Evolutionary conservation across 2,797 vertebrate species (phyloP).

Genomic region (Alectoris magna): DNA sequence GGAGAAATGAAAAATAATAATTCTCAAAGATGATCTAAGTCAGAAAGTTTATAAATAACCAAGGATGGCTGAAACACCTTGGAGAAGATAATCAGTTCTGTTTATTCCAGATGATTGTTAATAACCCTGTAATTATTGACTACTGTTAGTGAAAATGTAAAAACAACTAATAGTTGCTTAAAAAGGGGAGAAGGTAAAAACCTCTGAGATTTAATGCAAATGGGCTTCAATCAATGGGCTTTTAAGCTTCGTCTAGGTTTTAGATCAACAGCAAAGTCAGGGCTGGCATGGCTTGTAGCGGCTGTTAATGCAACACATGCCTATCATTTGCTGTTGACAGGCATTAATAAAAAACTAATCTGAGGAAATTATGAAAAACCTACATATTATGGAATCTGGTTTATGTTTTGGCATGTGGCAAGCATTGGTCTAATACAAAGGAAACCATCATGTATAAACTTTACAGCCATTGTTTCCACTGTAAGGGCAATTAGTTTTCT

Average conservation of each 20-base stretch:
- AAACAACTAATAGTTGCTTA: conserved; percentile 9
- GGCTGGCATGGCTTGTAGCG: conserved; percentile 53
- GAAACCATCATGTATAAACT: conserved; percentile 71
- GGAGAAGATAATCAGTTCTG: conserved; percentile 27
- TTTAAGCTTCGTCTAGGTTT: conserved; percentile 59
- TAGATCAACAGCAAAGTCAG: conserved; percentile 72
- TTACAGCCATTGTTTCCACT: conserved; percentile 65
- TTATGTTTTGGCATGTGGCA: conserved; percentile 84
- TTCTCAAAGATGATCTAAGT: conserved; percentile 19
- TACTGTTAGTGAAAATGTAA: conserved; percentile 24
- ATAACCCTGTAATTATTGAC: conserved; percentile 13
- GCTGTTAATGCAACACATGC: conserved; percentile 80
- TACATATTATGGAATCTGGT: conserved; percentile 83
- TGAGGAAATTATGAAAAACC: conserved; percentile 87
- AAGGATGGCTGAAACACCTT: not conserved
- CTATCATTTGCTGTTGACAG: conserved; percentile 86
- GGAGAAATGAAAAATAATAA: conserved; percentile 20
- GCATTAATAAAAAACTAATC: conserved; percentile 89
- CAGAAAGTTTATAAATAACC: conserved; percentile 47
- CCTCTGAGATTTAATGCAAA: conserved; percentile 47
- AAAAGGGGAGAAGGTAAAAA: not conserved
- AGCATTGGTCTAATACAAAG: conserved; percentile 73
- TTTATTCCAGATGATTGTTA: conserved; percentile 33
- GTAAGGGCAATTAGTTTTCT: conserved; percentile 24
- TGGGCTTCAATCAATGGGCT: conserved; percentile 46